Percentiles rank a stretch among this genome's conserved stretches.
phyloP scores from a whole-genome alignment of 2,797 vertebrate genomes.

The Cyprinella venusta region DNA sequence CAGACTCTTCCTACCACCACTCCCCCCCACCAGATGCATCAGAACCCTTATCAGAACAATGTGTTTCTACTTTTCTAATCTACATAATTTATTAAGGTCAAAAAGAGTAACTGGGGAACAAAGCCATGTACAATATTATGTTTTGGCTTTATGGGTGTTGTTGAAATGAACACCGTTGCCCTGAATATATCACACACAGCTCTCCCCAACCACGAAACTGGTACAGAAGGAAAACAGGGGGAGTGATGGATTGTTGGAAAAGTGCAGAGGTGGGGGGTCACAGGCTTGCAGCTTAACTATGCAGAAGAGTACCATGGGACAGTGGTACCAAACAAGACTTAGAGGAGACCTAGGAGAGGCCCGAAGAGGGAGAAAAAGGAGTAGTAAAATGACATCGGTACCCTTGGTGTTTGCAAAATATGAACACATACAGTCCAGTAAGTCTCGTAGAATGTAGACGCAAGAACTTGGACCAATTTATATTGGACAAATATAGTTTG shows the following conservation, averaged over 20 bases:
- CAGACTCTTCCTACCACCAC: constrained; percentile 35
- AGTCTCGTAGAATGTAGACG: too few species aligned
- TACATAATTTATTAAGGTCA: constrained; percentile 80
- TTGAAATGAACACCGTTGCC: constrained; percentile 72
- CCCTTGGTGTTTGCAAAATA: background rate
- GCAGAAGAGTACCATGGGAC: constrained; percentile 29
- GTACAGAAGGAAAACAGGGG: constrained; percentile 38
- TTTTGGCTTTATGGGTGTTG: constrained; percentile 72
- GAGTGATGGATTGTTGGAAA: constrained; percentile 39
- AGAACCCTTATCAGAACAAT: constrained; percentile 76
- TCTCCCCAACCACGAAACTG: constrained; percentile 38
- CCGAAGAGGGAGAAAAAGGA: background rate
- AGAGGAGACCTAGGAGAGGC: background rate
- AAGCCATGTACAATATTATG: constrained; percentile 81
- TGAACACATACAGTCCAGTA: background rate
- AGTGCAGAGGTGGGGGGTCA: constrained; percentile 37
- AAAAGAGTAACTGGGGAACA: constrained; percentile 72
- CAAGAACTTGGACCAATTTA: background rate
- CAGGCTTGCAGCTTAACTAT: constrained; percentile 22
- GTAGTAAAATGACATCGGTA: background rate
- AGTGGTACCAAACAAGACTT: constrained; percentile 33
- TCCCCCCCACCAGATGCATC: constrained; percentile 43
- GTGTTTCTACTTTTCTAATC: constrained; percentile 83
- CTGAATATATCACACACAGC: constrained; percentile 67
- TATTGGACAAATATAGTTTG: background rate